Evolutionary conservation across 1,140 invertebrate species (phyloP).

Genomic region (Hylaeus anthracinus): DNA sequence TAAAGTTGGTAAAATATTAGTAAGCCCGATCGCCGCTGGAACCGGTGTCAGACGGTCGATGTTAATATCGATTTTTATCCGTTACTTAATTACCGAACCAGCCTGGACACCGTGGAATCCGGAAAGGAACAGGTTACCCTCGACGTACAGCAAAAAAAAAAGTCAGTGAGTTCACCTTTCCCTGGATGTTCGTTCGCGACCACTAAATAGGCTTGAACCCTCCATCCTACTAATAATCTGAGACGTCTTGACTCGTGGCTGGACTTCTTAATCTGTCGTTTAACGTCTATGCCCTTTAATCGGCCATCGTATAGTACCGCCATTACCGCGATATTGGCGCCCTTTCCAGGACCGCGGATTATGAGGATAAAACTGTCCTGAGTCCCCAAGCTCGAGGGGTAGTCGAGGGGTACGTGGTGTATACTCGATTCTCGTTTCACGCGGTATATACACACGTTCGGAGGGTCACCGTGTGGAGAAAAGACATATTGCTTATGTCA

Average conservation of each 20-base stretch:
- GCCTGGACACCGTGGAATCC: conserved; percentile 19
- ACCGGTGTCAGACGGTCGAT: conserved; percentile 33
- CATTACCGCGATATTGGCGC: background rate
- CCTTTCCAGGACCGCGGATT: background rate
- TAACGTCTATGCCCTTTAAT: conserved; percentile 36
- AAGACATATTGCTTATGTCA: no score
- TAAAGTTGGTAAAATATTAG: conserved; percentile 49
- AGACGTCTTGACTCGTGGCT: conserved; percentile 26
- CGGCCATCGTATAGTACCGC: conserved; percentile 14
- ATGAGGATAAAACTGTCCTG: background rate
- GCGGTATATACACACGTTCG: no score
- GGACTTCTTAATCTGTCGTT: conserved; percentile 51
- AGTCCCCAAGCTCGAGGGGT: background rate
- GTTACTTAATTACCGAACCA: conserved; percentile 51
- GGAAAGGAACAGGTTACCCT: conserved; percentile 39
- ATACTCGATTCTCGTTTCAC: no score
- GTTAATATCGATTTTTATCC: conserved; percentile 56
- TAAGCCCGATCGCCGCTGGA: conserved; percentile 9
- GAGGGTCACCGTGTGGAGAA: no score
- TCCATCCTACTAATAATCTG: conserved; percentile 27
- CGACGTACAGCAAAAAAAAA: background rate
- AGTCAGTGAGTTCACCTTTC: background rate
- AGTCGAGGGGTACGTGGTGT: no score
- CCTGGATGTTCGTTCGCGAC: background rate
- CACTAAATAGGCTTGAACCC: background rate